These are phyloP conservation scores for Lerista edwardsae DNA, from an alignment of 2,797 vertebrate species.

Conservation along the genomic window DNA sequence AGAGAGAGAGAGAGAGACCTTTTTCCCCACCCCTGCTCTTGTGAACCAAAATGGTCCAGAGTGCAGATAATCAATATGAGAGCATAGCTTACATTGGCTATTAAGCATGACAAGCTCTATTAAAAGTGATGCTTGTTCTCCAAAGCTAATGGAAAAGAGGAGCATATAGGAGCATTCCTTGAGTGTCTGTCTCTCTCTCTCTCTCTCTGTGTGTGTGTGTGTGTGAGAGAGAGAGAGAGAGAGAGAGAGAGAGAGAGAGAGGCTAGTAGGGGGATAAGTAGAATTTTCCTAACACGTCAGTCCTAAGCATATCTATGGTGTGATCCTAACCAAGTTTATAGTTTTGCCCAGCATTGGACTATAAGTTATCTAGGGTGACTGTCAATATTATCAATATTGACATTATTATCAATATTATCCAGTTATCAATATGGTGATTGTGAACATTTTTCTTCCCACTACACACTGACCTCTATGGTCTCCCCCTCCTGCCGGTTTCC, in stretches of 20 bases:
- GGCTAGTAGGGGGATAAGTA: rapidly evolving
- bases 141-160: slow-evolving; percentile 47
- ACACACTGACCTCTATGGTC: too few relatives aligned
- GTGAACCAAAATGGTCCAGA: slow-evolving; percentile 56
- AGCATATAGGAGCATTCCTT: neutral
- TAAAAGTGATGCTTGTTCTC: slow-evolving; percentile 53
- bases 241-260: too few relatives aligned
- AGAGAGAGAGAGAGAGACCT: too few relatives aligned
- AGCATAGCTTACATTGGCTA: slow-evolving; percentile 37
- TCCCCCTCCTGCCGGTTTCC: too few relatives aligned
- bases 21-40: slow-evolving; percentile 29
- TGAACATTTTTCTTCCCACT: too few relatives aligned
- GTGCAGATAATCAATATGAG: slow-evolving; percentile 57
- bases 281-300: too few relatives aligned
- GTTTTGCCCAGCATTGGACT: too few relatives aligned
- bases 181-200: neutral
- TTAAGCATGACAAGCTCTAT: slow-evolving; percentile 51
- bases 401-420: too few relatives aligned
- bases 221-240: neutral
- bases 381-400: too few relatives aligned
- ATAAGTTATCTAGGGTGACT: too few relatives aligned
- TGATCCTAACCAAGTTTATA: neutral
- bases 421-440: too few relatives aligned
- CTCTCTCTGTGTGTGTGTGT: neutral
- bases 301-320: neutral